These are phyloP conservation scores for Takifugu rubripes DNA, from an alignment of 2,797 vertebrate genomes.

Conservation along the genomic window DNA sequence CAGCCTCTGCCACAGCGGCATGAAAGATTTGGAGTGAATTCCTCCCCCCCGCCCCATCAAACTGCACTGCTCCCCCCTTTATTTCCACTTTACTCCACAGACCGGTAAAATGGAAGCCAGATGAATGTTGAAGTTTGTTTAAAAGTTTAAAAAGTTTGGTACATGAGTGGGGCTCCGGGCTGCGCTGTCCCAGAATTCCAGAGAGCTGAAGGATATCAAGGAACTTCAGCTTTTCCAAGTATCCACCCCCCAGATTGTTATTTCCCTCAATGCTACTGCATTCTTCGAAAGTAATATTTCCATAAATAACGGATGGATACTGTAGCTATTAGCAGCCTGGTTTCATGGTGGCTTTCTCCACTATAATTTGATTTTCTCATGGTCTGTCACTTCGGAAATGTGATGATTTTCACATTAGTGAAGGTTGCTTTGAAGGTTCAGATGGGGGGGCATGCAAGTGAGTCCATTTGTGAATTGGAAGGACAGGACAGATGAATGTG, in stretches of 20 bases:
- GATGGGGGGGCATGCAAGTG: not conserved
- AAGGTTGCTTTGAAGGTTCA: not conserved
- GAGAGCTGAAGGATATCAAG: too few species aligned
- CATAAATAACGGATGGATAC: slow-evolving; percentile 30
- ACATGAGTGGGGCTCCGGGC: slow-evolving; percentile 26
- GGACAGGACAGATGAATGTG: not conserved
- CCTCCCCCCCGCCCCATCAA: slow-evolving; percentile 23
- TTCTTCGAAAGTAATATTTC: slow-evolving; percentile 32
- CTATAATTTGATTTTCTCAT: slow-evolving; percentile 39
- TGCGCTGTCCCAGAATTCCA: slow-evolving; percentile 3
- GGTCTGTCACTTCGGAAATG: slow-evolving; percentile 22
- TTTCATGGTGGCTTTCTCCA: slow-evolving; percentile 31
- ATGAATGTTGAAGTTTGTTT: slow-evolving; percentile 47
- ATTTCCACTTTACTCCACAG: slow-evolving; percentile 46
- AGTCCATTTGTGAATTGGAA: not conserved
- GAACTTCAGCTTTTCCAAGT: too few species aligned
- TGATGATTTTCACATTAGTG: slow-evolving; percentile 16
- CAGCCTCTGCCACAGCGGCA: slow-evolving; percentile 57
- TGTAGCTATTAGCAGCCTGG: slow-evolving; percentile 24
- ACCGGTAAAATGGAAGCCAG: slow-evolving; percentile 60
- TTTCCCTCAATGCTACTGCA: slow-evolving; percentile 40
- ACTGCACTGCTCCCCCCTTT: slow-evolving; percentile 47
- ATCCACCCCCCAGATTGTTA: slow-evolving; percentile 1
- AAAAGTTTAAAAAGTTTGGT: slow-evolving; percentile 44
- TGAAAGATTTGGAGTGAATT: slow-evolving; percentile 60